Evolutionary conservation across 2,888 invertebrate genomes (phyloP).

Genomic region (Eutolmus rufibarbis): DNA sequence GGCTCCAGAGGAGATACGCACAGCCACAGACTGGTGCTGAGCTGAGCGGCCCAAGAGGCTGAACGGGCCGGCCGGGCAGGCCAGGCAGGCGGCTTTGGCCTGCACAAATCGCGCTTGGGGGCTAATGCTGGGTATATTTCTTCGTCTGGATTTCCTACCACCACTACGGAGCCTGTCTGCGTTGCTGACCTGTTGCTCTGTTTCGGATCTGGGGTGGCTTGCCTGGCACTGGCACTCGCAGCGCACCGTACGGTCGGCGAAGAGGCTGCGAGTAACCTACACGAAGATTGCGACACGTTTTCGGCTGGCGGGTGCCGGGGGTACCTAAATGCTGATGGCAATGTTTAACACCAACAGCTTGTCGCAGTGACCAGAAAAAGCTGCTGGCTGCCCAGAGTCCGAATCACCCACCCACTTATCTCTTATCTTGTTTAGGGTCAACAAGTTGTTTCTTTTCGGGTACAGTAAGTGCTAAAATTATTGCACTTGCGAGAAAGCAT

Average conservation of each 20-base stretch:
- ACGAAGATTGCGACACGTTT: neutral
- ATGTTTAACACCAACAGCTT: neutral
- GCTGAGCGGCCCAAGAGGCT: neutral
- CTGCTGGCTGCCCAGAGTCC: neutral
- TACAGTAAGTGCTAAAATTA: neutral
- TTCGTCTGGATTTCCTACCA: neutral
- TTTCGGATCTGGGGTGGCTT: neutral
- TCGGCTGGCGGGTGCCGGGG: neutral
- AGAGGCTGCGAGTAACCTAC: neutral
- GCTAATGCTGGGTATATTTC: neutral
- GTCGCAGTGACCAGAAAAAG: neutral
- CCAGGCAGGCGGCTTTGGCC: neutral
- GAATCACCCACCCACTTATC: conserved; percentile 18
- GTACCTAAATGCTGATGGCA: neutral
- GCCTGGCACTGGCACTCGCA: neutral
- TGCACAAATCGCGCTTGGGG: neutral
- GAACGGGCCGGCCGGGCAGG: neutral
- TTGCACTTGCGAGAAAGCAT: neutral
- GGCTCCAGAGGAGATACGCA: neutral
- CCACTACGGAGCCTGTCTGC: neutral
- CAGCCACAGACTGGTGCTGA: neutral
- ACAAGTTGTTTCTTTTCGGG: neutral
- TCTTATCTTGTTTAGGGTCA: conserved; percentile 20
- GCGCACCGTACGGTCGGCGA: neutral
- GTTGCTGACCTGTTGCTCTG: conserved; percentile 4